Conservation (phyloP, 2,797 vertebrate genomes). For the Rhyacichthys aspro region DNA sequence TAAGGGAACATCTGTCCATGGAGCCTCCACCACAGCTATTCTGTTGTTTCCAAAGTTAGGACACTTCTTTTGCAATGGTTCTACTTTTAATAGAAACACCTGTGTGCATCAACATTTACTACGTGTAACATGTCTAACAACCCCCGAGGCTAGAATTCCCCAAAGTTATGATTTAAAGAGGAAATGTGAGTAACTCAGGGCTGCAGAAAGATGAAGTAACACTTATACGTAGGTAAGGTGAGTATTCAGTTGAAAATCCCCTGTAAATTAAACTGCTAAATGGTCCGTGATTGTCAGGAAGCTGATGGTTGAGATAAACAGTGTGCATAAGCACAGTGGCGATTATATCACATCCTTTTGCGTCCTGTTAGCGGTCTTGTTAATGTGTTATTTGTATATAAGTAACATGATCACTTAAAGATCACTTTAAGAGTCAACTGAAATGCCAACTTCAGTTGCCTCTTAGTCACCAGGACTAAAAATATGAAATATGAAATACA, state of each 20-base stretch:
- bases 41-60: slow-evolving; percentile 31
- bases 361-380: neutral
- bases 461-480: no score
- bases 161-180: slow-evolving; percentile 1
- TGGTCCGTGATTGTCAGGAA: no score
- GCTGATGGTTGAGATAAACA: no score
- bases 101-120: slow-evolving; percentile 5
- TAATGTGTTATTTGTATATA: no score
- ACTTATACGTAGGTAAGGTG: neutral
- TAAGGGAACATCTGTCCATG: neutral
- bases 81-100: slow-evolving; percentile 25
- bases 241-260: neutral
- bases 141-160: slow-evolving; percentile 7
- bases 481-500: no score
- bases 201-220: neutral
- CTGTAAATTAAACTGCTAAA: neutral
- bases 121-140: slow-evolving; percentile 1
- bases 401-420: no score
- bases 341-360: neutral
- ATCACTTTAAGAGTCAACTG: no score
- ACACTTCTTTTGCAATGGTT: slow-evolving; percentile 24
- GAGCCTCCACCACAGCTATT: slow-evolving; percentile 24
- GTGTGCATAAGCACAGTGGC: no score
- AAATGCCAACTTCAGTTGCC: no score
- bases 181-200: slow-evolving; percentile 8